Base-by-base conservation (phyloP, 2,113 vertebrate species). In the Phalacrocorax brasilianus region DNA sequence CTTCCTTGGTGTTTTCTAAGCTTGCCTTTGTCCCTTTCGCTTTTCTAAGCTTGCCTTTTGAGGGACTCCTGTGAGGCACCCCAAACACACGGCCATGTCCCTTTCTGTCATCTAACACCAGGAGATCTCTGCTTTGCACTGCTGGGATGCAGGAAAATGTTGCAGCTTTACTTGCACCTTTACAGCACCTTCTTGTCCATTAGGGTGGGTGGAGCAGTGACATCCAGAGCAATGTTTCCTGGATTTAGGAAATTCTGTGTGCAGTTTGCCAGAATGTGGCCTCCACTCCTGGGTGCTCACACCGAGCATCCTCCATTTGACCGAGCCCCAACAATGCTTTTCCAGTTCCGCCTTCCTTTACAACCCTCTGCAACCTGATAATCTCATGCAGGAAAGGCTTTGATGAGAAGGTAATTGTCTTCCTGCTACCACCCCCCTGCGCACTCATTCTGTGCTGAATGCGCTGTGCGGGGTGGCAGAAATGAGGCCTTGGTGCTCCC, bases 241-340 rank as follows among this genome's bases (percentile, higher is more conserved):
- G 4, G 52, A 15, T 17, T 45, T 19, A 45, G 59, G 23, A 68
- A 73, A 27, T 7, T 61, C 65, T 12, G 9, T 19, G 32, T 40
- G 32, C 32, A 75, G 66, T 38, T 81, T 71, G 17, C 42, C 38
- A 85, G 63, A 30, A 61, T 33, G 35, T 45, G 30, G 40, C 21
- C 11, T n/a, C 38, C 35, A 26, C 49, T 45, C 42, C 49, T 55
- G 55, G 32, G 61, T 50, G 20, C 8, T 68, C 33, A 77, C 23
- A 14, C 4, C 3, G 5, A 45, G 32, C 38, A 24, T 52, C 35
- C 28, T 72, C 53, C 22, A 32, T 22, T 53, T 0, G 0, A 3
- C 38, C 1, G 5, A 88, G n/a, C 44, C 42, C 61, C 49, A 50
- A 1, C 3, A 32, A 53, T 17, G 55, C 6, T 87, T 26, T 81